Evolutionary conservation across 2,888 invertebrate species (phyloP), one percentile per base, ranked within the genome.

Genomic region (Luperina testacea): DNA sequence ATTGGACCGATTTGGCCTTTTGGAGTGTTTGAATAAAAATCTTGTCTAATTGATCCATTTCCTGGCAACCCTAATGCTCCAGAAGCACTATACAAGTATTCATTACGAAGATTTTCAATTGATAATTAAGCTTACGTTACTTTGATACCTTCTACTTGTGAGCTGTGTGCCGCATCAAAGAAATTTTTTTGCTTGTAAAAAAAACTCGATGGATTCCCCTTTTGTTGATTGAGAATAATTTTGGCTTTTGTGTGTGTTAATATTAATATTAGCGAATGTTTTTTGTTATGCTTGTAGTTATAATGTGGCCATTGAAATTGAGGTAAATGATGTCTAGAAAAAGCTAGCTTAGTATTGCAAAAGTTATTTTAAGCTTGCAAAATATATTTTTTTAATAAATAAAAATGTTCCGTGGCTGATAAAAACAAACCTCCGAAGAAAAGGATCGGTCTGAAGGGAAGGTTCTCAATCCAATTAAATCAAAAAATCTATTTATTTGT

Each of bases 41-140:
- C 0, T 5, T 5, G 8, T 38, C 17, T 38, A 77, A 38, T 59
- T 27, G 9, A 53, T 24, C 9, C 0, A 32, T 20, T 24, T 0
- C 20, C n/a, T 67, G 80, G 9, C 87, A 89, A 63, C 89, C 89
- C 87, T 89, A 76, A 3, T 15, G 5, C 24, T 75, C 51, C 86
- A 83, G 72, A 82, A 87, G 84, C 87, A 87, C 82, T 88, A 88
- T 88, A 89, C 87, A 84, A 70, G 93, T 91, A 93, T 95, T 95
- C 95, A 94, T 95, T 95, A 94, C 93, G 91, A 78, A 94, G 94
- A 95, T 94, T 91, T 93, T 94, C 96, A 95, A 96, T 96, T 96
- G 95, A 96, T 96, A 96, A 96, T 96, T 96, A 96, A 94, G 95
- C 93, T 95, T 94, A 90, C 89, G 91, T 94, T 95, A 94, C 93